Conservation (phyloP, 2,888 invertebrate species). For the Idaea straminata region DNA sequence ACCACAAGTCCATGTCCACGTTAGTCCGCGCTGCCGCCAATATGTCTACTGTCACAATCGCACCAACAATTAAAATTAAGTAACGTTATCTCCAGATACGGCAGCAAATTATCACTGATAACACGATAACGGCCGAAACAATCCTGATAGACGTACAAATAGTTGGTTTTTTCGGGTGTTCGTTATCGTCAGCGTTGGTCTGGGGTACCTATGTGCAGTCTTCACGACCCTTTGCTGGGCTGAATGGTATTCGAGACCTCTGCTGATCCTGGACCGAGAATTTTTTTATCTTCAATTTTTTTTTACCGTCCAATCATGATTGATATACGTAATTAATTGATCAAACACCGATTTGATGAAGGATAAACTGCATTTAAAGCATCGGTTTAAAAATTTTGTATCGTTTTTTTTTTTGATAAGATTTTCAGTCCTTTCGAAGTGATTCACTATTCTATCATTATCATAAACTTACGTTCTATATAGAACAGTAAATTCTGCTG, state of each 20-base stretch:
- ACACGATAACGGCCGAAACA: slow-evolving; percentile 47
- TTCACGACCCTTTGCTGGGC: slow-evolving; percentile 52
- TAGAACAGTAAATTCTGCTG: background rate
- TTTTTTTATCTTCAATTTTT: slow-evolving; percentile 72
- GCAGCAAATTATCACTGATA: slow-evolving; percentile 63
- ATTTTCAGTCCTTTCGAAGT: background rate
- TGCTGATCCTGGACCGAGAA: slow-evolving; percentile 70
- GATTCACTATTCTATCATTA: background rate
- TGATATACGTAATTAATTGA: slow-evolving; percentile 67
- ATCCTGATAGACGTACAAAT: slow-evolving; percentile 42
- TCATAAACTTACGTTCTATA: background rate
- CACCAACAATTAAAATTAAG: slow-evolving; percentile 36
- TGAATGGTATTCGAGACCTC: slow-evolving; percentile 80
- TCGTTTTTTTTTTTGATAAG: background rate
- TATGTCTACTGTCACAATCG: background rate
- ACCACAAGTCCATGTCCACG: background rate
- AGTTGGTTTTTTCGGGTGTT: slow-evolving; percentile 54
- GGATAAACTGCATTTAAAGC: background rate
- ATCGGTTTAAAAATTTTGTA: background rate
- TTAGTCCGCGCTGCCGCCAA: background rate
- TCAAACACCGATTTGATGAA: slow-evolving; percentile 16
- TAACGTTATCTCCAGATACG: slow-evolving; percentile 25
- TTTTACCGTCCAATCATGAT: slow-evolving; percentile 66
- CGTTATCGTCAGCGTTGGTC: slow-evolving; percentile 75
- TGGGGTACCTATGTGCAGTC: slow-evolving; percentile 70